Conservation (phyloP, 2,888 invertebrate species). For the Heliconius sara region DNA sequence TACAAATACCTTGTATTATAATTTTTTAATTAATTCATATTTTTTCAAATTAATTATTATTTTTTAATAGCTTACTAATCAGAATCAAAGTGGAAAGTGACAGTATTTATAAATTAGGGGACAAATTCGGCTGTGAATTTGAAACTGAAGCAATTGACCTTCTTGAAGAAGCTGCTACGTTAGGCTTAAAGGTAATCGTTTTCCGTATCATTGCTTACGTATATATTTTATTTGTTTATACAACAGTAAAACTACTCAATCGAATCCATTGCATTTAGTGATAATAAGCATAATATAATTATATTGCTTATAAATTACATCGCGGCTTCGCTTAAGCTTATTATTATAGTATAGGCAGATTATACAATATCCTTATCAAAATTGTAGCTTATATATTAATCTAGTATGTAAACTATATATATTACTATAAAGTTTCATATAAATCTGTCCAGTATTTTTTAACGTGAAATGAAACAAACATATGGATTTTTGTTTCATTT, state of each 20-base stretch:
- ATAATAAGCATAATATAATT: too few relatives aligned
- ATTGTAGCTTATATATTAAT: too few relatives aligned
- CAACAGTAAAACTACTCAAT: too few relatives aligned
- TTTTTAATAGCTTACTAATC: constrained; percentile 48
- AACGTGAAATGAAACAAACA: not conserved
- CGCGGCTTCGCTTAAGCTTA: too few relatives aligned
- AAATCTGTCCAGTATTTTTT: not conserved
- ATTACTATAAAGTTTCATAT: not conserved
- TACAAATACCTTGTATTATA: too few relatives aligned
- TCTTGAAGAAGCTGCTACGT: constrained; percentile 58
- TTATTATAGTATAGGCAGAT: too few relatives aligned
- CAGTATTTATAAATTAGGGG: constrained; percentile 54
- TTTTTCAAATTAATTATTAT: not conserved
- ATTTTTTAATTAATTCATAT: too few relatives aligned
- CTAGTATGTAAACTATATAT: not conserved
- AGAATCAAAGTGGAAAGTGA: constrained; percentile 56
- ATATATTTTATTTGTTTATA: not conserved
- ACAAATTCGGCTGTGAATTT: constrained; percentile 60
- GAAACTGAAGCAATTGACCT: constrained; percentile 57
- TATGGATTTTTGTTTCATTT: too few relatives aligned
- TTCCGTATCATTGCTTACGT: not conserved
- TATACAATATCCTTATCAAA: too few relatives aligned
- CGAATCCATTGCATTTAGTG: too few relatives aligned
- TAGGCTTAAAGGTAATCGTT: constrained; percentile 53
- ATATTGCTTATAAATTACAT: too few relatives aligned